These are phyloP conservation scores for Lysiphlebus fabarum DNA, from an alignment of 1,140 invertebrate species.

Conservation along the genomic window DNA sequence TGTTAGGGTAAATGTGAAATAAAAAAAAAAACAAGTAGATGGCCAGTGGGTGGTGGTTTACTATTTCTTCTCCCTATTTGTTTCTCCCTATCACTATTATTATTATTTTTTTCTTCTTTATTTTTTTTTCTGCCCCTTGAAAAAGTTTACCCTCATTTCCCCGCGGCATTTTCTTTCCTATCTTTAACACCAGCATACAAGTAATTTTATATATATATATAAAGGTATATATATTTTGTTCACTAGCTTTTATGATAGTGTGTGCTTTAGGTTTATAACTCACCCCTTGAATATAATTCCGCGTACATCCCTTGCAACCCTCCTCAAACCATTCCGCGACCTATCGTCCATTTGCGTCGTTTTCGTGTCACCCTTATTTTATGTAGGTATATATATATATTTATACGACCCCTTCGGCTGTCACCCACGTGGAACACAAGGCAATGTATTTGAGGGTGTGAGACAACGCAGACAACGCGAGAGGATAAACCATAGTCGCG, in stretches of 20 bases:
- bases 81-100: no score
- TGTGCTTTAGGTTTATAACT: not conserved
- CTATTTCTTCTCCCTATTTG: constrained; percentile 19
- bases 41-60: constrained; percentile 39
- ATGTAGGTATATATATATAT: constrained; percentile 4
- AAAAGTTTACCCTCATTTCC: constrained; percentile 26
- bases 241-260: constrained; percentile 14
- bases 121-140: constrained; percentile 3
- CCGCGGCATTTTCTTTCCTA: constrained; percentile 18
- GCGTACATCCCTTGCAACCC: constrained; percentile 16
- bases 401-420: constrained; percentile 51
- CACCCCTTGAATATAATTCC: constrained; percentile 3
- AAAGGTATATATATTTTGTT: not conserved
- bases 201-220: not conserved
- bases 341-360: constrained; percentile 26
- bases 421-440: constrained; percentile 45
- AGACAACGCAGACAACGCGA: constrained; percentile 38
- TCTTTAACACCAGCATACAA: constrained; percentile 1
- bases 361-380: constrained; percentile 44
- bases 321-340: constrained; percentile 2
- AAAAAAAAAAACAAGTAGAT: constrained; percentile 32
- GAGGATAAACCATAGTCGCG: constrained; percentile 39
- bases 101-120: no score
- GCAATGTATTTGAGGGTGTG: constrained; percentile 45
- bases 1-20: constrained; percentile 12